Evolutionary conservation across 2,113 vertebrate genomes (phyloP).

Genomic region (Puffinus mauretanicus): DNA sequence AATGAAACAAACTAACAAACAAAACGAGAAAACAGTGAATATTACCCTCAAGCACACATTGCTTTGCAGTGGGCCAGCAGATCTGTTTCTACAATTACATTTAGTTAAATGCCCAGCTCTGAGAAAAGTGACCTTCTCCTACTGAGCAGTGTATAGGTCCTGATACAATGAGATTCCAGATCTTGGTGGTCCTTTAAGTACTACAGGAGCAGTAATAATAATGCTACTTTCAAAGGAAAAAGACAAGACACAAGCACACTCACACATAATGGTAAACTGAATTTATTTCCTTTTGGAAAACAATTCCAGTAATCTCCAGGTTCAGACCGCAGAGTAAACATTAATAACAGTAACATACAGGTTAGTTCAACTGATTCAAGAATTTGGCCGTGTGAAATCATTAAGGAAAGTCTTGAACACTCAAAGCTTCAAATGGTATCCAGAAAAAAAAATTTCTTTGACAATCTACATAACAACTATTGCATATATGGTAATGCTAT

Average conservation of each 20-base stretch:
- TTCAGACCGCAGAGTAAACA: constrained; percentile 97
- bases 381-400: constrained; percentile 85
- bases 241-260: constrained; percentile 70
- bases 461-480: constrained; percentile 92
- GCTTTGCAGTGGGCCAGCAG: constrained; percentile 26
- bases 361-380: constrained; percentile 91
- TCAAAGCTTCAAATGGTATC: constrained; percentile 87
- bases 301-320: constrained; percentile 98
- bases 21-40: neutral
- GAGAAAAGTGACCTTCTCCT: neutral
- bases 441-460: constrained; percentile 80
- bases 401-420: constrained; percentile 87
- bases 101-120: neutral
- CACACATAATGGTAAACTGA: constrained; percentile 84
- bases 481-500: constrained; percentile 96
- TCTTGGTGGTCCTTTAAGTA: neutral
- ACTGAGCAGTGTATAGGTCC: neutral
- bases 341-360: constrained; percentile 99
- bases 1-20: neutral
- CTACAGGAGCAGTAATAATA: neutral
- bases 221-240: constrained; percentile 58
- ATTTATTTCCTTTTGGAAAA: constrained; percentile 88
- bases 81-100: neutral
- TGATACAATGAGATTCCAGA: neutral
- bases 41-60: neutral